Conservation (phyloP, 1,140 invertebrate species). For the Cotesia vestalis region DNA sequence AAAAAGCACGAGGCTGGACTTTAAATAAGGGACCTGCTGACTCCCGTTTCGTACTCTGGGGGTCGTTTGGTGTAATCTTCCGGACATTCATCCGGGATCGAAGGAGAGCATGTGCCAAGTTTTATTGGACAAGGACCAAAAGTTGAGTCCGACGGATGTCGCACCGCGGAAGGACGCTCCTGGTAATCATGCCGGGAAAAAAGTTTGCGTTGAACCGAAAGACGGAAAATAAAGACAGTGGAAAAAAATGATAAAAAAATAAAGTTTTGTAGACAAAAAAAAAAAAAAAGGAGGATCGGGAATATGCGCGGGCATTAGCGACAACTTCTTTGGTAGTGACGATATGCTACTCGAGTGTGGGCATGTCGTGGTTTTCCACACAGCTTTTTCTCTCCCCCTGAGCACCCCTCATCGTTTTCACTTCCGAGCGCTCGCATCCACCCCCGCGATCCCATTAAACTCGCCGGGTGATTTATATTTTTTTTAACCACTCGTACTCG, state of each 20-base stretch:
- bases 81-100: conserved; percentile 59
- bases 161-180: conserved; percentile 24
- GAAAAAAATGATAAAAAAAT: neutral
- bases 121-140: conserved; percentile 60
- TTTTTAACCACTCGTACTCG: too few relatives aligned
- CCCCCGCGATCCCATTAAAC: too few relatives aligned
- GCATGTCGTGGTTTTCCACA: neutral
- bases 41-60: conserved; percentile 24
- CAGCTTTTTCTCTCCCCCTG: neutral
- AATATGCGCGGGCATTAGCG: too few relatives aligned
- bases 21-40: conserved; percentile 10
- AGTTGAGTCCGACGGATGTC: conserved; percentile 47
- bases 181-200: conserved; percentile 54
- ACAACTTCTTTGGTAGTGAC: conserved; percentile 18
- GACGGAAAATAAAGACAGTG: conserved; percentile 28
- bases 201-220: conserved; percentile 40
- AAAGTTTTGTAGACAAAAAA: neutral
- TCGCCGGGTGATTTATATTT: too few relatives aligned
- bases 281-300: too few relatives aligned
- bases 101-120: conserved; percentile 56
- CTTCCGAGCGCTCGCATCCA: neutral
- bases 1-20: too few relatives aligned
- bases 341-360: neutral
- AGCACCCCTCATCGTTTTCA: neutral
- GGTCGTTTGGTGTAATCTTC: conserved; percentile 51